Percentiles rank a stretch among this genome's conserved stretches.
Conservation (phyloP, 2,113 vertebrate species). For the Brachypodius melanocephalos region DNA sequence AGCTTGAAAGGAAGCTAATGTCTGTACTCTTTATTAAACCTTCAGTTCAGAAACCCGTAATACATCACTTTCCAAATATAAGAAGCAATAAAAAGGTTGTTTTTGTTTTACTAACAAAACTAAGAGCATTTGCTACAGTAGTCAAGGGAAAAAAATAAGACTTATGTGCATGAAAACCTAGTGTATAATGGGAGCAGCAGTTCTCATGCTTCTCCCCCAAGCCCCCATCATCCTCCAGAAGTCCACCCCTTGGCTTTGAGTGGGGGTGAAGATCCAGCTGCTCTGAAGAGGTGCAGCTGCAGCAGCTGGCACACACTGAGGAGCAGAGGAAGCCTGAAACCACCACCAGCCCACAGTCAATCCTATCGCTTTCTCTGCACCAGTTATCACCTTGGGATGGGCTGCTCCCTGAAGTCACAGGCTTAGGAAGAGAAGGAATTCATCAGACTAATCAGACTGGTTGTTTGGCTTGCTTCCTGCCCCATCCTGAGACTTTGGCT, state of each 20-base stretch:
- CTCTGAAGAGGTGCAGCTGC: constrained; percentile 32
- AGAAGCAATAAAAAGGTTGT: constrained; percentile 44
- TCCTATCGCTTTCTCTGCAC: background rate
- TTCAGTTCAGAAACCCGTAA: constrained; percentile 23
- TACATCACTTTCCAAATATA: constrained; percentile 58
- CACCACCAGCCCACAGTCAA: background rate
- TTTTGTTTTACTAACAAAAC: constrained; percentile 60
- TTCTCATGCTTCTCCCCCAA: constrained; percentile 32
- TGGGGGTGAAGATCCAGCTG: constrained; percentile 7
- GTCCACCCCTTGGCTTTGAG: background rate
- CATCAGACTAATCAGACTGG: background rate
- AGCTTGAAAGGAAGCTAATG: constrained; percentile 64
- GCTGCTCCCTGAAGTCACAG: background rate
- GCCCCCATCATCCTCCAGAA: background rate
- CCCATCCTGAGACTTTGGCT: background rate
- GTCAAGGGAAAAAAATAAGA: constrained; percentile 6
- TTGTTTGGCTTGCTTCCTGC: background rate
- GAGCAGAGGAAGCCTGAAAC: background rate
- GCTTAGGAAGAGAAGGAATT: background rate
- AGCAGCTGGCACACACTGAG: background rate
- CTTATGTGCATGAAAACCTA: background rate
- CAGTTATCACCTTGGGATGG: background rate
- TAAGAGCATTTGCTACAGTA: constrained; percentile 46
- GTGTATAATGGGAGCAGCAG: background rate
- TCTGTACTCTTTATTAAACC: constrained; percentile 23